A percentile compares a stretch with the other conserved stretches of the same genome.
These are phyloP conservation scores for Ptychochromis oligacanthus DNA, from an alignment of 2,113 vertebrate species.

Conservation along the genomic window DNA sequence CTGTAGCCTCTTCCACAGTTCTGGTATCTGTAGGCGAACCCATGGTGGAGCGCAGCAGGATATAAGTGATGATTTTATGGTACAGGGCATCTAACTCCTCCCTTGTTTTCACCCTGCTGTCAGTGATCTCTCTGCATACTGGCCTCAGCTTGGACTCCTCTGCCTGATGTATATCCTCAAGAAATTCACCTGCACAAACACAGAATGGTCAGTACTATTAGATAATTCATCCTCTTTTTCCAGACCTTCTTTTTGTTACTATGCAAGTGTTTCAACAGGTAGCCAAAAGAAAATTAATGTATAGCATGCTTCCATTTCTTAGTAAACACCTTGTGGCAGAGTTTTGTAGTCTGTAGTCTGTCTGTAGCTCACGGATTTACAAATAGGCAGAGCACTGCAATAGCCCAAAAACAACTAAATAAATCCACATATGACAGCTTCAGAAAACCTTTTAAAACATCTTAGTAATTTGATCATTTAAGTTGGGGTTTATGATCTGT, in stretches of 20 bases:
- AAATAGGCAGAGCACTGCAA: not conserved
- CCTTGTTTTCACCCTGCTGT: slow-evolving; percentile 68
- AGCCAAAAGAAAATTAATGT: too few species aligned
- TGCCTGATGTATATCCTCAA: slow-evolving; percentile 81
- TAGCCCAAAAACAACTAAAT: not conserved
- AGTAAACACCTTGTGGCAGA: too few species aligned
- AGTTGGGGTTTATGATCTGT: not conserved
- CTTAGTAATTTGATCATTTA: not conserved
- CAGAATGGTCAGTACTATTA: not conserved
- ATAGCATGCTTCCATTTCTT: too few species aligned
- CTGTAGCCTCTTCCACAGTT: slow-evolving; percentile 65
- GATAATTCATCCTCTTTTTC: not conserved
- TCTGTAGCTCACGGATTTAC: not conserved
- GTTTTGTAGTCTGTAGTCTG: not conserved
- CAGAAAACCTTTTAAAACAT: not conserved
- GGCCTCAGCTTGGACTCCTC: slow-evolving; percentile 80
- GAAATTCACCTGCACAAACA: slow-evolving; percentile 82
- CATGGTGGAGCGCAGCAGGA: slow-evolving; percentile 83
- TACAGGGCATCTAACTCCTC: slow-evolving; percentile 84
- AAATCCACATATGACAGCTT: not conserved
- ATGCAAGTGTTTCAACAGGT: too few species aligned
- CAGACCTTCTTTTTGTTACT: too few species aligned
- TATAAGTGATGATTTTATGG: slow-evolving; percentile 81
- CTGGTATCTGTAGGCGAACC: slow-evolving; percentile 53
- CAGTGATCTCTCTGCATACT: slow-evolving; percentile 85